These are phyloP conservation scores for Clavelina lepadiformis DNA, from an alignment of 23 tunicate genomes.

Conservation along the genomic window DNA sequence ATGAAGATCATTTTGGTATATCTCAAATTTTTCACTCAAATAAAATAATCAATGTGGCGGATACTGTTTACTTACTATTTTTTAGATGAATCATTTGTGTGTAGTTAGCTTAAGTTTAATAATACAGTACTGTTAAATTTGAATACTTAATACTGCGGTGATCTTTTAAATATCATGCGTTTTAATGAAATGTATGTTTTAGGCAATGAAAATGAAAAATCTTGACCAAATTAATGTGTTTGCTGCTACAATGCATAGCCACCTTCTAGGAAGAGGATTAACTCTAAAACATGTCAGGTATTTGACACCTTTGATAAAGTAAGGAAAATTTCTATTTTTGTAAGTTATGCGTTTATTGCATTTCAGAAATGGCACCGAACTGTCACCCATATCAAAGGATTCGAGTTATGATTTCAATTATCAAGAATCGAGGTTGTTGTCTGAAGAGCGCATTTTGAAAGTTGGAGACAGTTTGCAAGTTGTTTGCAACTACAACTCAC, in stretches of 20 bases:
- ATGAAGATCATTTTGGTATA: no score
- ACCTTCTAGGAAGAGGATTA: constrained; percentile 37
- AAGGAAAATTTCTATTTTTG: no score
- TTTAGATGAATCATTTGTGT: no score
- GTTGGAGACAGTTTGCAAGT: constrained; percentile 30
- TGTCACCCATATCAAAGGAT: constrained; percentile 20
- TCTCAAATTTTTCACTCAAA: no score
- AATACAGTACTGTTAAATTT: no score
- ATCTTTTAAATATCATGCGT: no score
- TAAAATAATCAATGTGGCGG: no score
- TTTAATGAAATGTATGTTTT: neutral
- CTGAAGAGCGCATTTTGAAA: constrained; percentile 8
- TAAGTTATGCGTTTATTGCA: neutral
- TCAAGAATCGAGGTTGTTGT: constrained; percentile 31
- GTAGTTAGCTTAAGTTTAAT: no score
- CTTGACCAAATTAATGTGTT: constrained; percentile 19
- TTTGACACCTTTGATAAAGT: neutral
- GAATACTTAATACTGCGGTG: no score
- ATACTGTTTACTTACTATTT: no score
- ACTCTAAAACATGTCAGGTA: constrained; percentile 42
- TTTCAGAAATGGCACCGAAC: constrained; percentile 22
- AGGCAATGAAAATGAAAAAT: constrained; percentile 15
- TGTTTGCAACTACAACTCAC: constrained; percentile 30
- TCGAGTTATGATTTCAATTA: constrained; percentile 28
- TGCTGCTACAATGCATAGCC: constrained; percentile 32